Evolutionary conservation across 2,888 invertebrate genomes (phyloP).

Genomic region (Pristionchus entomophagus): DNA sequence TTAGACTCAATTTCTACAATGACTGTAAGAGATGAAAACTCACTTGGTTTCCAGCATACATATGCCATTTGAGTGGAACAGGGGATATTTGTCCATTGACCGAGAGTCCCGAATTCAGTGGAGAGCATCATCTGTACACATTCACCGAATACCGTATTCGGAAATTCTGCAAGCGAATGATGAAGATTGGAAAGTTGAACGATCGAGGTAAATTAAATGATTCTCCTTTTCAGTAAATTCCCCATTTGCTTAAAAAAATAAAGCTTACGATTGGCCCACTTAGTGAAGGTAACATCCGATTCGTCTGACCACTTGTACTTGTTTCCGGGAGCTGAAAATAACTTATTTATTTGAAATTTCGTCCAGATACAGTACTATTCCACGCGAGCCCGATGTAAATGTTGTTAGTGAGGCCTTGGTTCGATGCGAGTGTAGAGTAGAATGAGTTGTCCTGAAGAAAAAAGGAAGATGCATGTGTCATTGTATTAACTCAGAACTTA

Average conservation of each 20-base stretch:
- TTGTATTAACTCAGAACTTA: no score
- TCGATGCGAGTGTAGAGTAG: not conserved
- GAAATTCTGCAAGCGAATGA: not conserved
- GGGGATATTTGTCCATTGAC: slow-evolving; percentile 34
- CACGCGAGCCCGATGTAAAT: slow-evolving; percentile 16
- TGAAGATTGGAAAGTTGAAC: not conserved
- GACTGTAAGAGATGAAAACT: no score
- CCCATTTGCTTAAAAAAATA: no score
- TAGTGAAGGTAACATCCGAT: not conserved
- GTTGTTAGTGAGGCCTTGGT: not conserved
- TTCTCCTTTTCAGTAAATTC: not conserved
- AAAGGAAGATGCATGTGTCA: no score
- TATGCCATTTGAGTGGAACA: slow-evolving; percentile 9
- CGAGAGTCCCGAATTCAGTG: not conserved
- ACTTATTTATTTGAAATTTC: not conserved
- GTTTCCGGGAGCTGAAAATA: not conserved
- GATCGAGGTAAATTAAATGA: no score
- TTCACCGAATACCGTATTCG: not conserved
- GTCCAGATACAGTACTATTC: not conserved
- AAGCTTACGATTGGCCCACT: not conserved
- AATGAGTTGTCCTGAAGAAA: slow-evolving; percentile 10
- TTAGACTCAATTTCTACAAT: not conserved
- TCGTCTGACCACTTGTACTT: not conserved
- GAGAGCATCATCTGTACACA: not conserved
- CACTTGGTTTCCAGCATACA: slow-evolving; percentile 24